Evolutionary conservation across 2,888 invertebrate species (phyloP), one percentile per base, ranked within the genome.

Genomic region (Himalopsyche tibetana): DNA sequence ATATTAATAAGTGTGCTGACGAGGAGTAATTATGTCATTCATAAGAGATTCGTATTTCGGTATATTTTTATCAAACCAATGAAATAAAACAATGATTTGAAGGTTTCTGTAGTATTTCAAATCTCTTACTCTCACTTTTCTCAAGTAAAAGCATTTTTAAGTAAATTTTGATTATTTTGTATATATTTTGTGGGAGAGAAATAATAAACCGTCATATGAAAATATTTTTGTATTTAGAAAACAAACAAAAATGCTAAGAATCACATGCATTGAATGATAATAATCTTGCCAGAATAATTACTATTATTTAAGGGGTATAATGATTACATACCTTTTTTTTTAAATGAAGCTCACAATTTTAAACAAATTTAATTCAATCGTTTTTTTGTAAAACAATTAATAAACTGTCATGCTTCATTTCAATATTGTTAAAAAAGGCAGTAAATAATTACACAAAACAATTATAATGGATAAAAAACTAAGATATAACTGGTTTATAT

Each of bases 191-290:
- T 28, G 28, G 28, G 28, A 28, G 2, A 28, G 4, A 8, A 63
- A 63, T 63, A 42, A 42, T 42, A 42, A 42, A 51, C 4, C 51
- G 45, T 42, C 45, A 17, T 42, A 45, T 51, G 55, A 81, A 51
- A 42, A 81, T 81, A 40, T 51, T 81, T 81, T 81, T 74, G 36
- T 74, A 74, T 74, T 74, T 81, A 81, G 45, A 81, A 81, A 81
- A 81, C 81, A 42, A 45, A 17, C 81, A 81, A 8, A 28, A 28
- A 28, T 81, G 9, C 81, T 74, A 74, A 36, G 36, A 36, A 36
- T 74, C 74, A 74, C 74, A 74, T 74, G 74, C 74, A 74, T 74
- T 74, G 36, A 74, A 74, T 74, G 38, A 74, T 74, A 74, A 74
- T 74, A 74, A 74, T 74, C n/a, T 74, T 36, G 38, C 74, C 74